Percentiles rank a stretch among this genome's conserved stretches.
Conservation (phyloP, 2,888 invertebrate genomes). For the Slavum lentiscoides region DNA sequence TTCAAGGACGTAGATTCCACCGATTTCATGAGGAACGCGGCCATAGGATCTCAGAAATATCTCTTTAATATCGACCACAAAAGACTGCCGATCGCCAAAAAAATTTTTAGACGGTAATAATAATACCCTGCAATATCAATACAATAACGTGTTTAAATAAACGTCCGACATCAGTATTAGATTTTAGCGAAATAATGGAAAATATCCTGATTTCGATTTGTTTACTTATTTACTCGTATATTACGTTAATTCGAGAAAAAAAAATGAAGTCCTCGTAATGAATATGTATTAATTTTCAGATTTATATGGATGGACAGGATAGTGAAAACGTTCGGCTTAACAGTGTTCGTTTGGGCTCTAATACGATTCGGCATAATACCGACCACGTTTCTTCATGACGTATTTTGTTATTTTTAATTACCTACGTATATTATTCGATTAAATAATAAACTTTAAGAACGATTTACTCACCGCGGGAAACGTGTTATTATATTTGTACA, state of each 20-base stretch:
- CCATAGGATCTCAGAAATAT: conserved; percentile 68
- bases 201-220: neutral
- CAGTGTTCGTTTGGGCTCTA: neutral
- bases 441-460: no score
- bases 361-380: conserved; percentile 14
- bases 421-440: neutral
- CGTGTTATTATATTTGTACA: neutral
- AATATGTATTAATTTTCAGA: conserved; percentile 13
- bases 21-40: conserved; percentile 60
- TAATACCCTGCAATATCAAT: neutral
- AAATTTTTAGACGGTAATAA: conserved; percentile 64
- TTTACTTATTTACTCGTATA: no score
- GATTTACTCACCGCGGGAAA: neutral
- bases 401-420: conserved; percentile 14
- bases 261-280: no score
- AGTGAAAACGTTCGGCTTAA: neutral
- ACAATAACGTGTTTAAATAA: neutral
- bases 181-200: neutral
- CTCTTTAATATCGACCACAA: conserved; percentile 70
- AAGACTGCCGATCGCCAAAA: conserved; percentile 64
- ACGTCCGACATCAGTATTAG: neutral
- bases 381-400: neutral
- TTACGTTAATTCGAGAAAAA: no score
- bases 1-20: conserved; percentile 62
- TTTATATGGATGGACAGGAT: conserved; percentile 24